Conservation (phyloP, 2,888 invertebrate genomes). For the Cephus pygmeus region DNA sequence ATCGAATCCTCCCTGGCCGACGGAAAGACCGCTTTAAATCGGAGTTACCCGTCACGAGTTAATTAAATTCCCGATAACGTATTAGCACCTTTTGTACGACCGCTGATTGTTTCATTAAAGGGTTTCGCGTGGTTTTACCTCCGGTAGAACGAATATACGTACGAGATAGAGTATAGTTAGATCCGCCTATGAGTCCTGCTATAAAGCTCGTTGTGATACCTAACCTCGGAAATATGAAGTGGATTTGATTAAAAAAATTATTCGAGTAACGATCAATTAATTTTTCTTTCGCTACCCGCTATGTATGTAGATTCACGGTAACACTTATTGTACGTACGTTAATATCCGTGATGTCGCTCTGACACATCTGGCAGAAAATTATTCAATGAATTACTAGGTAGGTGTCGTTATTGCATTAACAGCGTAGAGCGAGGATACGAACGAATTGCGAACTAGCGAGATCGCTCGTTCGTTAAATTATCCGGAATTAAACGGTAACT, state of each 20-base stretch:
- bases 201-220: not conserved
- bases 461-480: not conserved
- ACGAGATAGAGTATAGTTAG: not conserved
- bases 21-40: slow-evolving; percentile 24
- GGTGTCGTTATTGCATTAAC: not conserved
- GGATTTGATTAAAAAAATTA: not conserved
- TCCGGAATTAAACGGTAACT: not conserved
- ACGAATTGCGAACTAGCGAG: not conserved
- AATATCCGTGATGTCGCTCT: not conserved
- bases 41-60: slow-evolving; percentile 31
- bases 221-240: not conserved
- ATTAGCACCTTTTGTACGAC: not conserved
- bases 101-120: not conserved
- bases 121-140: not conserved
- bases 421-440: not conserved
- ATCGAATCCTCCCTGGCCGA: not conserved
- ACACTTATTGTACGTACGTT: not conserved
- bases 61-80: slow-evolving; percentile 38
- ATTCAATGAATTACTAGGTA: not conserved
- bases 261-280: not conserved
- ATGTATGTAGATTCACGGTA: not conserved
- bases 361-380: not conserved
- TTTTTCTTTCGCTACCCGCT: not conserved
- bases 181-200: no score
- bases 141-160: not conserved